Percentiles rank a stretch among this genome's conserved stretches.
Conservation (phyloP, 2,113 vertebrate species). For the Scytalopus superciliaris region DNA sequence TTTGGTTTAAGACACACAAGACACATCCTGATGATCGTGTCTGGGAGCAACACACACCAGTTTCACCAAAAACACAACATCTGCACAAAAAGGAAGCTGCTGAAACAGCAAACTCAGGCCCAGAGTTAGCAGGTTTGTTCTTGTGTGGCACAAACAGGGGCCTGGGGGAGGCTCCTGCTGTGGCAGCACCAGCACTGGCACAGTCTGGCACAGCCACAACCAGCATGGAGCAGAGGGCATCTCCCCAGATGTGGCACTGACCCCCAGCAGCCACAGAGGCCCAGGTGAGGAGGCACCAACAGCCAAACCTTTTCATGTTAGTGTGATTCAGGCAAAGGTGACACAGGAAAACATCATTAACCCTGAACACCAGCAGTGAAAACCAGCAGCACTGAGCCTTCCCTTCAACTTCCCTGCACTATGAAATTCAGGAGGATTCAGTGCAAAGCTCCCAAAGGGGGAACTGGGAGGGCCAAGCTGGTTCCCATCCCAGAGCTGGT, state of each 20-base stretch:
- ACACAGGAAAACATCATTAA: not conserved
- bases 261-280: not conserved
- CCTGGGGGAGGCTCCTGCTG: not conserved
- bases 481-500: not conserved
- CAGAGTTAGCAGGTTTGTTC: not conserved
- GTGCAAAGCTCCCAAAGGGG: not conserved
- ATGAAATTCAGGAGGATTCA: not conserved
- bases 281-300: not conserved
- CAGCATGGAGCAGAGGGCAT: rapidly evolving
- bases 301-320: not conserved
- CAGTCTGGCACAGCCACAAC: rapidly evolving
- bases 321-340: not conserved
- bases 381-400: not conserved
- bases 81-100: not conserved
- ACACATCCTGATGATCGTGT: rapidly evolving
- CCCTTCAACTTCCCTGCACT: not conserved
- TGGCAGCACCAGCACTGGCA: not conserved
- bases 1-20: not conserved
- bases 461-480: not conserved
- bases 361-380: not conserved
- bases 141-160: not conserved
- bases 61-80: not conserved
- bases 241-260: rapidly evolving
- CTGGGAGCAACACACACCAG: not conserved
- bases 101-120: not conserved